A percentile compares a stretch with the other conserved stretches of the same genome.
Evolutionary conservation across 2,888 invertebrate species (phyloP).

Genomic region (Meandrusa payeni): DNA sequence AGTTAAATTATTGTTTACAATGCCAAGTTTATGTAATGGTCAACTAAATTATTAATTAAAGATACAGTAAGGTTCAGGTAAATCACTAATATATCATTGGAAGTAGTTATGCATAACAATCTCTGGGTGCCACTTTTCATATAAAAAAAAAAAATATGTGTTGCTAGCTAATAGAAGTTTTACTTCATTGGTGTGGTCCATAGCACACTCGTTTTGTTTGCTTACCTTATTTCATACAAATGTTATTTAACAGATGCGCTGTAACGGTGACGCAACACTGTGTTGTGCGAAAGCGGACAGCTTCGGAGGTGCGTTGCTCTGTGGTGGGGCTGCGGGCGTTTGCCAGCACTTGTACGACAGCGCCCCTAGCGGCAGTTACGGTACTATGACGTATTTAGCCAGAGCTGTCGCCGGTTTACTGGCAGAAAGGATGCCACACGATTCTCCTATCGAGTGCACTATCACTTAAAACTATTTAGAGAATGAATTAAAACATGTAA

Average conservation of each 20-base stretch:
- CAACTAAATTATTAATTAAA: no score
- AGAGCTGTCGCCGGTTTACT: constrained; percentile 89
- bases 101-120: no score
- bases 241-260: constrained; percentile 88
- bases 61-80: no score
- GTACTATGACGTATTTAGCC: constrained; percentile 98
- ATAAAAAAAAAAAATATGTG: no score
- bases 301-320: constrained; percentile 84
- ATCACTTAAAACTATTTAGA: constrained; percentile 76
- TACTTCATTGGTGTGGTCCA: no score
- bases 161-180: no score
- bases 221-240: no score
- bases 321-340: constrained; percentile 96
- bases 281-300: constrained; percentile 90
- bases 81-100: no score
- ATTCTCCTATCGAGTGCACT: constrained; percentile 90
- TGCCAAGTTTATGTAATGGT: no score
- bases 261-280: constrained; percentile 94
- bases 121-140: no score
- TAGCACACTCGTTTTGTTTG: no score
- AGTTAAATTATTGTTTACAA: no score
- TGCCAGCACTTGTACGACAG: constrained; percentile 99
- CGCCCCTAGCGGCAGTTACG: constrained; percentile 98
- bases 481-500: neutral
- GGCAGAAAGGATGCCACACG: constrained; percentile 85